phyloP scores from a whole-genome alignment of 2,888 invertebrate species.

The Magallana nippona region DNA sequence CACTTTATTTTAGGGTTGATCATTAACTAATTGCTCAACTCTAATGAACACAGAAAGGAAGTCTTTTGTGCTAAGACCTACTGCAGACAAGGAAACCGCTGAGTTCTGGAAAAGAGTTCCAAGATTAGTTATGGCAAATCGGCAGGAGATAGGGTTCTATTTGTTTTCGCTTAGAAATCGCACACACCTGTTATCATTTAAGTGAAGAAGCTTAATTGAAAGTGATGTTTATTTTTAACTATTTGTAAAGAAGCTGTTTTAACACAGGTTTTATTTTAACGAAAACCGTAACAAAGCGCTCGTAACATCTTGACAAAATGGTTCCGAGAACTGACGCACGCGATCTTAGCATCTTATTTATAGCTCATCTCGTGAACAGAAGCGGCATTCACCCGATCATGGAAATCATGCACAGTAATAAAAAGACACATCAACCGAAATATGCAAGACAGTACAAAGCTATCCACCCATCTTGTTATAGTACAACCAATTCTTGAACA shows the following conservation, averaged over 20 bases:
- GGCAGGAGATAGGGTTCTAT: slow-evolving; percentile 5
- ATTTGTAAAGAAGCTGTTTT: slow-evolving; percentile 31
- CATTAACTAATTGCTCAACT: slow-evolving; percentile 10
- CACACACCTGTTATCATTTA: slow-evolving; percentile 24
- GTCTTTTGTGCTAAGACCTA: neutral
- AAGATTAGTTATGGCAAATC: slow-evolving; percentile 18
- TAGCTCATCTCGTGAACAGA: neutral
- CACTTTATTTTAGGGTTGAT: neutral
- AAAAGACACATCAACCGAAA: neutral
- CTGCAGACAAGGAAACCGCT: neutral
- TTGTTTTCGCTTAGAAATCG: neutral
- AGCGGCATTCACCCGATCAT: neutral
- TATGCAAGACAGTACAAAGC: neutral
- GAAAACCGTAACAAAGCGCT: slow-evolving; percentile 12
- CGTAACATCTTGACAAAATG: slow-evolving; percentile 1
- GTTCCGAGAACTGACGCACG: neutral
- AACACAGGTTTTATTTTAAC: slow-evolving; percentile 28
- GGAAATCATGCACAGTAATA: neutral
- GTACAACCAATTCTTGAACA: too few species aligned
- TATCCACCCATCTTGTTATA: neutral
- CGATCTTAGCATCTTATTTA: neutral
- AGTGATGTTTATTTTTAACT: slow-evolving; percentile 31
- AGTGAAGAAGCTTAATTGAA: slow-evolving; percentile 21
- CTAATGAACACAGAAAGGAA: neutral
- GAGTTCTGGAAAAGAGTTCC: neutral